Evolutionary conservation across 2,797 vertebrate species (phyloP).

Genomic region (Lagocephalus sceleratus): DNA sequence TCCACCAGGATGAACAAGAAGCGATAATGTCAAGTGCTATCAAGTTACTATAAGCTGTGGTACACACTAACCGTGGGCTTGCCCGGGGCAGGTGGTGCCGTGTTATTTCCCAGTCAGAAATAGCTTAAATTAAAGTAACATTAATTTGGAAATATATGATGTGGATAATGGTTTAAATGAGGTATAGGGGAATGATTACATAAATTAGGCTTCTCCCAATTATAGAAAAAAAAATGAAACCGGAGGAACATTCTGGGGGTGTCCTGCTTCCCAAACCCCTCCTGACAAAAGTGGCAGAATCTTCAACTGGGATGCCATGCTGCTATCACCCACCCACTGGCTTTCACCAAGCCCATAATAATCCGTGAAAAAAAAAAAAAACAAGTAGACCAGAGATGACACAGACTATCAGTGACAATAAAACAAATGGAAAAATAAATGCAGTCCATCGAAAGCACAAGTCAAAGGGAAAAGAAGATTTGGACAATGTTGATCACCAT

Average conservation of each 20-base stretch:
- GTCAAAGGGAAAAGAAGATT: neutral
- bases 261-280: constrained; percentile 39
- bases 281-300: constrained; percentile 27
- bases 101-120: constrained; percentile 15
- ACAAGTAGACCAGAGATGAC: constrained; percentile 3
- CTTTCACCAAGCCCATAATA: constrained; percentile 19
- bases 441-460: too few relatives aligned
- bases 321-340: constrained; percentile 57
- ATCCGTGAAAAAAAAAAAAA: constrained; percentile 5
- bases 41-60: constrained; percentile 23
- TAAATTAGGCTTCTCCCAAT: neutral
- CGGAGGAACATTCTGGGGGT: constrained; percentile 27
- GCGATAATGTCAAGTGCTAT: constrained; percentile 44
- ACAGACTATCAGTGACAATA: constrained; percentile 2
- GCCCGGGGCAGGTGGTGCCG: constrained; percentile 39
- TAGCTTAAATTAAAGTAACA: neutral
- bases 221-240: constrained; percentile 1
- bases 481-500: too few relatives aligned
- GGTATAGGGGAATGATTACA: neutral
- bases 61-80: constrained; percentile 41
- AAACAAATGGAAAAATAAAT: constrained; percentile 3
- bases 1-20: constrained; percentile 44
- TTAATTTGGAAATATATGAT: neutral
- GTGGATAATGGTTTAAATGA: neutral
- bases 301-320: constrained; percentile 49